Evolutionary conservation across 2,888 invertebrate genomes (phyloP).

Genomic region (Caenorhabditis macrosperma): DNA sequence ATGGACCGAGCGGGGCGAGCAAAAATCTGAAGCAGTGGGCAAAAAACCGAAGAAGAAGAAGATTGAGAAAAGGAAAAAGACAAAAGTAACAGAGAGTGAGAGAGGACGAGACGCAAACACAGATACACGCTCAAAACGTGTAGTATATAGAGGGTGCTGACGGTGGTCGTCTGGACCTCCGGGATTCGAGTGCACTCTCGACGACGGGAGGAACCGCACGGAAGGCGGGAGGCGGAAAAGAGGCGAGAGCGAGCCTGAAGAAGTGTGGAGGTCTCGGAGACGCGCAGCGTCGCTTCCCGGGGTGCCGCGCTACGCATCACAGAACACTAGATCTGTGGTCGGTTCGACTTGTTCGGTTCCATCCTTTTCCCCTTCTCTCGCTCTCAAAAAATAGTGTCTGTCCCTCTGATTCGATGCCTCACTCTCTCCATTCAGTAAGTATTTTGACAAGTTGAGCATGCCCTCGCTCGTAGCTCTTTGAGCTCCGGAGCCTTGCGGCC

Average conservation of each 20-base stretch:
- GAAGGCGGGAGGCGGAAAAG: conserved; percentile 29
- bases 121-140: conserved; percentile 43
- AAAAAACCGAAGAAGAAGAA: conserved; percentile 17
- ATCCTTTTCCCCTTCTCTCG: conserved; percentile 14
- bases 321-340: conserved; percentile 62
- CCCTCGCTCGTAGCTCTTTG: conserved; percentile 11
- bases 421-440: conserved; percentile 3
- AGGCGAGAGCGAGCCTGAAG: conserved; percentile 26
- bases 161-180: conserved; percentile 27
- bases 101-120: conserved; percentile 31
- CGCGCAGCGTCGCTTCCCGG: conserved; percentile 1
- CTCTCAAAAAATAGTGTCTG: not conserved
- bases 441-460: conserved; percentile 23
- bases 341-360: conserved; percentile 51
- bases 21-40: conserved; percentile 34
- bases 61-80: conserved; percentile 28
- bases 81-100: conserved; percentile 38
- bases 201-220: conserved; percentile 9
- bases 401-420: not conserved
- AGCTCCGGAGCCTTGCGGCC: not conserved
- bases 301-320: conserved; percentile 40
- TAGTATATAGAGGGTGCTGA: conserved; percentile 29
- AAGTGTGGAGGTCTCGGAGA: conserved; percentile 23
- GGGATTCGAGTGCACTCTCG: conserved; percentile 26
- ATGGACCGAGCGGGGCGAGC: conserved; percentile 22